These are phyloP conservation scores for Hormaphis cornu DNA, from an alignment of 1,140 invertebrate species.

Conservation along the genomic window DNA sequence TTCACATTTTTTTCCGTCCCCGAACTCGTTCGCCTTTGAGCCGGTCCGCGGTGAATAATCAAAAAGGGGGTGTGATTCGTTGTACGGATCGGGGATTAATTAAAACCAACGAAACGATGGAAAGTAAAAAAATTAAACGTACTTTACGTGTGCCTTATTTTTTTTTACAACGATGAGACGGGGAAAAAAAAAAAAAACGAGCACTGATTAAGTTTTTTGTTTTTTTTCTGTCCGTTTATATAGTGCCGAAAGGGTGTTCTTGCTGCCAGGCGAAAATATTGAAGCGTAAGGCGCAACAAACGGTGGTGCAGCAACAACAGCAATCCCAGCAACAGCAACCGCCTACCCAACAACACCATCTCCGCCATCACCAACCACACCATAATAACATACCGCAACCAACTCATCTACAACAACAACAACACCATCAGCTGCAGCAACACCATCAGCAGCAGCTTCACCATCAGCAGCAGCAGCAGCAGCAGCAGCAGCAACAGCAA, in stretches of 20 bases:
- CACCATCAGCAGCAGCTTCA: neutral
- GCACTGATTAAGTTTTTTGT: constrained; percentile 14
- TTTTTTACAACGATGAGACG: no score
- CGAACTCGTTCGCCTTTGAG: no score
- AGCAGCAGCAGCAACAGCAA: neutral
- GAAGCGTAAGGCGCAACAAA: constrained; percentile 19
- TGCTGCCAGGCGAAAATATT: constrained; percentile 28
- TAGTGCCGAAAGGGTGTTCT: constrained; percentile 29
- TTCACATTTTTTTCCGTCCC: no score
- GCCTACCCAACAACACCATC: neutral
- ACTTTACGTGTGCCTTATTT: no score
- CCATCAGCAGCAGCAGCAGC: constrained; percentile 8
- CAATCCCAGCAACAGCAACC: neutral
- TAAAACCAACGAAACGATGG: no score
- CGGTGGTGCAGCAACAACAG: neutral
- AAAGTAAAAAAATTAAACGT: no score
- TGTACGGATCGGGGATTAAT: no score
- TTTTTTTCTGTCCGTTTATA: constrained; percentile 22
- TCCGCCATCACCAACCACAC: no score
- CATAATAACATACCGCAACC: neutral
- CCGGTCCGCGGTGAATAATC: no score
- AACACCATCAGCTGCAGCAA: neutral
- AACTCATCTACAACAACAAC: neutral
- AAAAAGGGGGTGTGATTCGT: no score
- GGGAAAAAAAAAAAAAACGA: constrained; percentile 20